phyloP scores from a whole-genome alignment of 2,888 invertebrate species.

The Blastobasis lacticolella region DNA sequence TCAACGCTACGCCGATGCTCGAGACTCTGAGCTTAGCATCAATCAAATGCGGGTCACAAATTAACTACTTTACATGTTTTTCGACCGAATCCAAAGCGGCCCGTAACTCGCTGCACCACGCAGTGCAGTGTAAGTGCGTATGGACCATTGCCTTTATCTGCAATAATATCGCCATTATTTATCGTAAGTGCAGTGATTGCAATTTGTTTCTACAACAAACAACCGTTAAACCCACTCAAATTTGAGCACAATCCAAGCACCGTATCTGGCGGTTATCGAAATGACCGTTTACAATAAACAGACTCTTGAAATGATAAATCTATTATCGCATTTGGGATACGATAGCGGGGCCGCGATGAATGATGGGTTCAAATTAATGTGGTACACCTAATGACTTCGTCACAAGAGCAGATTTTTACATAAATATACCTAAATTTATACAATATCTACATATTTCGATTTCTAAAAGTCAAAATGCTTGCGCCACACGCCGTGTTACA shows the following conservation, averaged over 20 bases:
- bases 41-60: no score
- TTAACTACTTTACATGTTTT: no score
- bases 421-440: no score
- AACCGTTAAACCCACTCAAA: conserved; percentile 13
- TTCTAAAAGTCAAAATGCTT: no score
- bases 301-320: conserved; percentile 9
- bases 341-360: neutral
- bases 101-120: no score
- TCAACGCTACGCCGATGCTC: no score
- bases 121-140: no score
- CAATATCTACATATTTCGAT: no score
- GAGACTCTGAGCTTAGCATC: no score
- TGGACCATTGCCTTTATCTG: no score
- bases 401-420: neutral
- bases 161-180: neutral
- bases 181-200: conserved; percentile 11
- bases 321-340: conserved; percentile 14
- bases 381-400: neutral
- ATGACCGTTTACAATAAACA: conserved; percentile 10
- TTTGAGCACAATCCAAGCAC: conserved; percentile 5
- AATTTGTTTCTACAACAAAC: conserved; percentile 8
- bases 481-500: no score
- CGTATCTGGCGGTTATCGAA: neutral
- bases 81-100: no score
- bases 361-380: neutral